Evolutionary conservation across 2,888 invertebrate species (phyloP), one percentile per base, ranked within the genome.

Genomic region (Heteromyza rotundicornis): DNA sequence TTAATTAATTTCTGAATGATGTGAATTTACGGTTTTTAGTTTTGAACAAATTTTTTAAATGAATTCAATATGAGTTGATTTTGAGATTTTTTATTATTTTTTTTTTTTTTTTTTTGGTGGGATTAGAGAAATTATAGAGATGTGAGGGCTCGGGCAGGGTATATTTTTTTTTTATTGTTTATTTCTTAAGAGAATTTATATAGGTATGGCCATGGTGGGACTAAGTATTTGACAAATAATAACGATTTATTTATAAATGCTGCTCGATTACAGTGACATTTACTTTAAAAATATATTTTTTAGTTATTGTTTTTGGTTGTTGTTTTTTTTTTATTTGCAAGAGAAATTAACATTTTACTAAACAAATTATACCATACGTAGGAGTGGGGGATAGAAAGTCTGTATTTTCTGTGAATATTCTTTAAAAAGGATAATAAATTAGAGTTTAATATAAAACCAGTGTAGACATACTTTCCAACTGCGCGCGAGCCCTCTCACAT

Each of bases 111-210:
- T n/a, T 47, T 47, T 57, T 59, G 27, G 49, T 57, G 56, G 51
- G 51, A 23, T 60, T 62, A 66, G 58, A 61, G 54, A 53, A 32
- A 32, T n/a, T 53, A 61, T 64, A 66, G 59, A 70, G 64, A 76
- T 73, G 70, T 74, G 71, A 74, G 76, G 76, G 76, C 72, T 76
- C 76, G 75, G 75, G 73, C 75, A 73, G 72, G 74, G 47, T 20
- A 19, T 19, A 47, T 60, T 66, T 63, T 57, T 49, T 64, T 32
- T 59, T 69, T 56, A 54, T 57, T 59, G 32, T 59, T 57, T 40
- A 59, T 54, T 62, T 61, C 65, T 69, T 68, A 58, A 64, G 54
- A 61, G 14, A 40, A 40, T 40, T 27, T 27, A 27, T 27, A 27
- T 7, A 10, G 27, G 27, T 27, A 10, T 27, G 27, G 27, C 10